A percentile compares a stretch with the other conserved stretches of the same genome.
These are phyloP conservation scores for Harmothoe impar DNA, from an alignment of 2,888 invertebrate genomes.

Conservation along the genomic window DNA sequence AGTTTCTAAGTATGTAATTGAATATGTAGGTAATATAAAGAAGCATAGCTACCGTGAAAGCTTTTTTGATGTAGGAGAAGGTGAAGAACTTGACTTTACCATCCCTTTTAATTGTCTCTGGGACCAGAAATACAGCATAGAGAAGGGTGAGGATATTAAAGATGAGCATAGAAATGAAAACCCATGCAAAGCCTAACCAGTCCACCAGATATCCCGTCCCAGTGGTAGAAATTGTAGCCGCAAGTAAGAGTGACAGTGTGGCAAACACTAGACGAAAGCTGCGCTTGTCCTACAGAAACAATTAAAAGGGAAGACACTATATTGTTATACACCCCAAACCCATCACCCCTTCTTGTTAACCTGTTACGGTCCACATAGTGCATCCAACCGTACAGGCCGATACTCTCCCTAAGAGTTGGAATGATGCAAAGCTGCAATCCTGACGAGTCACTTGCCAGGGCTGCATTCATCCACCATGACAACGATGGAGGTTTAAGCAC, in stretches of 20 bases:
- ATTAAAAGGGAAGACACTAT: not conserved
- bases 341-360: too few species aligned
- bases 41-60: not conserved
- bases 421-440: too few species aligned
- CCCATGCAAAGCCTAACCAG: not conserved
- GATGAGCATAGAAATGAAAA: conserved; percentile 6
- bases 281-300: not conserved
- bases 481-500: too few species aligned
- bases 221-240: not conserved
- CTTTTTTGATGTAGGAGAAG: not conserved
- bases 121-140: not conserved
- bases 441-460: too few species aligned
- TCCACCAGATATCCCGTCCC: not conserved
- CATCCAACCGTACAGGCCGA: too few species aligned
- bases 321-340: too few species aligned
- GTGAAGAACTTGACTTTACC: not conserved
- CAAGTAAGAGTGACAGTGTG: not conserved
- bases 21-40: not conserved
- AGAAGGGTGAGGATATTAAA: not conserved
- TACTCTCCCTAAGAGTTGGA: too few species aligned
- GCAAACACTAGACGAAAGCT: not conserved
- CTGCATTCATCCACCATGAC: too few species aligned
- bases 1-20: not conserved
- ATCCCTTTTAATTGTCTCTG: not conserved
- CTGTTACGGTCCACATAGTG: too few species aligned